Evolutionary conservation across 1,140 invertebrate genomes (phyloP), one percentile per base, ranked within the genome.

Genomic region (Pomacea maculata): DNA sequence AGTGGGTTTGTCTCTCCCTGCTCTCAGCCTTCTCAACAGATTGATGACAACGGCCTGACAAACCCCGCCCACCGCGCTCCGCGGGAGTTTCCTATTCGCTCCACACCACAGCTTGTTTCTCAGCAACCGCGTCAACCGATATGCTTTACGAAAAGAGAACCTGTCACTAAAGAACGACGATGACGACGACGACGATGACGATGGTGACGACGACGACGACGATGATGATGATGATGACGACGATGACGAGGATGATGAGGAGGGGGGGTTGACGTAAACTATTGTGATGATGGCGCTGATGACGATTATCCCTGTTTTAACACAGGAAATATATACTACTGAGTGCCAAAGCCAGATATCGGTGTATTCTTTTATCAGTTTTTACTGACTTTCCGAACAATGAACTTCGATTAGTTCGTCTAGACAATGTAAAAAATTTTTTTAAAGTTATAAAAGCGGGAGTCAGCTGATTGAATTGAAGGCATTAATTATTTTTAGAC

Each of bases 361-460:
- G 34, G 34, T 45, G 0, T 45, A 45, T 45, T 45, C 34, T 45
- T 45, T 45, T 45, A 6, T 45, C 2, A 45, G 34, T 1, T 45
- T 45, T 45, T 45, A 45, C 34, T 45, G 34, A 45, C 34, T 2
- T 4, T 45, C 34, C 1, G 34, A 45, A 45, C 34, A 45, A 76
- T 12, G 21, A 76, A 17, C 19, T 52, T 34, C 65, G 77, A 17
- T 19, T 55, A 17, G 21, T 55, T 55, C 21, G 55, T 55, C 19
- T 55, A 25, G 68, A 80, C n/a, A 61, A 80, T 34, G 75, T 73
- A 21, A 67, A 25, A 21, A 67, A 67, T 9, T 7, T 67, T 7
- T 8, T n/a, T n/a, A n/a, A 67, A 67, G 5, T 21, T 21, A 19
- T 6, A 67, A 8, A 12, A 71, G 68, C 25, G 68, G n/a, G n/a